Percentiles rank a stretch among this genome's conserved stretches.
Evolutionary conservation across 2,113 vertebrate genomes (phyloP).

Genomic region (Sinosuthora webbiana): DNA sequence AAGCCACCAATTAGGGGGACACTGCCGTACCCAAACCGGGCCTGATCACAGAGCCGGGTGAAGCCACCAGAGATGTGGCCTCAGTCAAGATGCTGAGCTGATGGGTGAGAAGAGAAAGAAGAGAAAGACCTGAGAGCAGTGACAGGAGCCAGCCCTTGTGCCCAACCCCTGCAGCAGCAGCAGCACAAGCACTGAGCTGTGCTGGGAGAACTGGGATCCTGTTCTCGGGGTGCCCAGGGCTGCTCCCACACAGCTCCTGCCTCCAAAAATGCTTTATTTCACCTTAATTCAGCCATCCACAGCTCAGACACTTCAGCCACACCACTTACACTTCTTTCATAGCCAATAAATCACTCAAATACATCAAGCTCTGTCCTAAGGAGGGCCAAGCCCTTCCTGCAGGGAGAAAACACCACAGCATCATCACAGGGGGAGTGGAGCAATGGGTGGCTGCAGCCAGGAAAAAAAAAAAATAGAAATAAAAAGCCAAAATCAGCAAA

Average conservation of each 20-base stretch:
- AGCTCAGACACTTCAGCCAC: not conserved
- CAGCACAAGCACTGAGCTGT: not conserved
- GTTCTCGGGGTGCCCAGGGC: too few relatives aligned
- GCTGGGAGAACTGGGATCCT: too few relatives aligned
- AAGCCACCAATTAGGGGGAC: not conserved
- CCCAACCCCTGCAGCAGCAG: not conserved
- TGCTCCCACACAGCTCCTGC: too few relatives aligned
- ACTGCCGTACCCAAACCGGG: not conserved
- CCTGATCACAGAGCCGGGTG: not conserved
- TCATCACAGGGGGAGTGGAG: not conserved
- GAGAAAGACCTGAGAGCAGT: not conserved
- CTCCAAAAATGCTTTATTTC: rapidly evolving
- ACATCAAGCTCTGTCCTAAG: not conserved
- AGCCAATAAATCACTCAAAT: not conserved
- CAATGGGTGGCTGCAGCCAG: not conserved
- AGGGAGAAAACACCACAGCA: not conserved
- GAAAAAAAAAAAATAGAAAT: not conserved
- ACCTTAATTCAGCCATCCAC: too few relatives aligned
- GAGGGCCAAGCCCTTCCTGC: not conserved
- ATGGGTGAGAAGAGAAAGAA: not conserved
- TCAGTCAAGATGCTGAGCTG: not conserved
- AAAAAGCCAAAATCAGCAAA: not conserved
- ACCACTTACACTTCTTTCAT: not conserved
- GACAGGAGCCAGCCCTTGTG: not conserved
- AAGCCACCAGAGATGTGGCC: not conserved